These are phyloP conservation scores for Phanerotoma sp. DNA, from an alignment of 2,888 invertebrate genomes.

Conservation along the genomic window DNA sequence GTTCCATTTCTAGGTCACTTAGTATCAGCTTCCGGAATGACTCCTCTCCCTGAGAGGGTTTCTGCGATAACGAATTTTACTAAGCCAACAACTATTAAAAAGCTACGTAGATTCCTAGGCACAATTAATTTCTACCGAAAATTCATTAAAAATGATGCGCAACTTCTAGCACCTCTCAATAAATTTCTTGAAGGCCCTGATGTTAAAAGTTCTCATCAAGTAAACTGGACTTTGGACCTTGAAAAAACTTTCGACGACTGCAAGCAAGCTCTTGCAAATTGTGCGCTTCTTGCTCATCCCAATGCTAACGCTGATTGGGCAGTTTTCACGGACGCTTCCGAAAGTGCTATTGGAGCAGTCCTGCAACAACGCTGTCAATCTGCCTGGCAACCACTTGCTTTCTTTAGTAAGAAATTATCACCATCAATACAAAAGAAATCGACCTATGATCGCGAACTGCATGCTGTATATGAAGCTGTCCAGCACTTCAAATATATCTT, in stretches of 20 bases:
- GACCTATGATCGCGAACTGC: neutral
- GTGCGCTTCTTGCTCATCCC: no score
- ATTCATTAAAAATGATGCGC: constrained; percentile 46
- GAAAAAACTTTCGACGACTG: neutral
- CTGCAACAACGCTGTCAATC: neutral
- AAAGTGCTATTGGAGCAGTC: neutral
- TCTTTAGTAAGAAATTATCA: neutral
- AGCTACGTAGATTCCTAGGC: constrained; percentile 45
- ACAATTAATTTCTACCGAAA: constrained; percentile 50
- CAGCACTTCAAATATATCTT: neutral
- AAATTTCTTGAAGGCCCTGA: constrained; percentile 35
- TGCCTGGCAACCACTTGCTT: neutral
- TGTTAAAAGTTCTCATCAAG: constrained; percentile 38
- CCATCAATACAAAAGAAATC: neutral
- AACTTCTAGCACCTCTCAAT: constrained; percentile 45
- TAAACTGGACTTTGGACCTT: no score
- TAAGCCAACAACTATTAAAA: constrained; percentile 38
- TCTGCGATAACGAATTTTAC: constrained; percentile 37
- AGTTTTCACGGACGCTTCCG: neutral
- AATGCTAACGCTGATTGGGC: no score
- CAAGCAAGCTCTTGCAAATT: neutral
- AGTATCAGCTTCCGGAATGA: neutral
- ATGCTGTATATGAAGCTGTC: neutral
- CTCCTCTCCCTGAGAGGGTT: constrained; percentile 44
- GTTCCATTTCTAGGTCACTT: no score